Evolutionary conservation across 2,797 vertebrate genomes (phyloP).

Genomic region (Florisuga fusca): DNA sequence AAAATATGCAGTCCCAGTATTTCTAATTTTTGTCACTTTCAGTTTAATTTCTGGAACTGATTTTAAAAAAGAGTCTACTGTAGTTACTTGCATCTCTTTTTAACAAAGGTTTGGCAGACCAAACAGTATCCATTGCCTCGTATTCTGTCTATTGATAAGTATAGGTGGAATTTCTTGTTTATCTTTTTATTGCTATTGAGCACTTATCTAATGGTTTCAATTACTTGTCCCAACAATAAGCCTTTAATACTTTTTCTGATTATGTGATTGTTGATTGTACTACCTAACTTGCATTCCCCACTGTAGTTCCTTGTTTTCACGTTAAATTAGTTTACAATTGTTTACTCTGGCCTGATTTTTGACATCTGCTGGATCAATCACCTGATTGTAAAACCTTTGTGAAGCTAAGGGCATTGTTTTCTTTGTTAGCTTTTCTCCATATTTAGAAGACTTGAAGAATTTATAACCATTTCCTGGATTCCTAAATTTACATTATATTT

Average conservation of each 20-base stretch:
- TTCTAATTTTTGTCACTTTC: neutral
- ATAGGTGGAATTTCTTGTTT: constrained; percentile 3
- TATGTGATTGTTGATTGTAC: neutral
- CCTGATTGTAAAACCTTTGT: constrained; percentile 70
- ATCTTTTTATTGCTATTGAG: neutral
- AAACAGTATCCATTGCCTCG: neutral
- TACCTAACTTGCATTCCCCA: neutral
- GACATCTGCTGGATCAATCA: constrained; percentile 70
- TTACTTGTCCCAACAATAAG: constrained; percentile 18
- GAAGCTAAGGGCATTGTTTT: constrained; percentile 71
- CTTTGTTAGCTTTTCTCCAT: constrained; percentile 40
- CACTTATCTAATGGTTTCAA: constrained; percentile 24
- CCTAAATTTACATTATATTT: neutral
- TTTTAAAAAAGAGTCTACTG: neutral
- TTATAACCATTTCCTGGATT: neutral
- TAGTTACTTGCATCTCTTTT: neutral
- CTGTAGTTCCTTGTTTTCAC: constrained; percentile 40
- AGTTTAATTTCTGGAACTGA: neutral
- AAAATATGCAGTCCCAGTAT: neutral
- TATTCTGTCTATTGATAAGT: neutral
- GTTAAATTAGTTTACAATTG: constrained; percentile 76
- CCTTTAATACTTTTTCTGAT: neutral
- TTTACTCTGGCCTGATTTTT: constrained; percentile 76
- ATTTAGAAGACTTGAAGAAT: constrained; percentile 25
- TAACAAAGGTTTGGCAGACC: neutral